phyloP scores from a whole-genome alignment of 2,888 invertebrate species.

The Ochropleura leucogaster region DNA sequence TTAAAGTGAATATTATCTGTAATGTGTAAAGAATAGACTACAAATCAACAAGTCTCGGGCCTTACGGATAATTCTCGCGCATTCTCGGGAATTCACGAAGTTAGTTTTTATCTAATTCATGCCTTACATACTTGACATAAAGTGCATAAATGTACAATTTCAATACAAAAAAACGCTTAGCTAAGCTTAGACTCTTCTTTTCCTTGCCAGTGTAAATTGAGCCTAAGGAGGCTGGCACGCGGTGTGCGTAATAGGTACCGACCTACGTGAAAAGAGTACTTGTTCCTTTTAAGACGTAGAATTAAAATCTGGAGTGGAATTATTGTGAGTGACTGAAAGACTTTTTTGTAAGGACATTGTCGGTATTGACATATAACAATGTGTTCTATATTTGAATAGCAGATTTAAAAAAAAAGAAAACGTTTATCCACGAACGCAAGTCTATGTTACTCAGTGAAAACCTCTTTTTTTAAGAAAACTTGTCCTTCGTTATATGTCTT shows the following conservation, averaged over 20 bases:
- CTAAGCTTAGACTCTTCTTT: too few relatives aligned
- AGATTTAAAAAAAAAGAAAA: neutral
- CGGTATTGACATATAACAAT: slow-evolving; percentile 15
- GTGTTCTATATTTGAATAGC: neutral
- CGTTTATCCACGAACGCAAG: neutral
- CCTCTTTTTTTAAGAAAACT: neutral
- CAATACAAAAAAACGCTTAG: neutral
- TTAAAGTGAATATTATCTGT: too few relatives aligned
- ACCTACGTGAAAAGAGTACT: slow-evolving; percentile 56
- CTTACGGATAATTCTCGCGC: neutral
- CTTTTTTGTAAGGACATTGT: slow-evolving; percentile 18
- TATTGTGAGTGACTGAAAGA: slow-evolving; percentile 7
- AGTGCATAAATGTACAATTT: neutral
- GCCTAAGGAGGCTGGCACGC: slow-evolving; percentile 68
- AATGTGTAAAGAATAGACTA: too few relatives aligned
- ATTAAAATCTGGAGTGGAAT: slow-evolving; percentile 51
- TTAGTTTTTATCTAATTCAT: neutral
- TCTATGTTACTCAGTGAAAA: neutral
- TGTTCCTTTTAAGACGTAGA: slow-evolving; percentile 44
- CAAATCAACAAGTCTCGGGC: too few relatives aligned
- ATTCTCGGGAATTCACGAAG: neutral
- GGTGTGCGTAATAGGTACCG: slow-evolving; percentile 57
- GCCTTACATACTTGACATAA: neutral
- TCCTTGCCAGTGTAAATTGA: neutral
- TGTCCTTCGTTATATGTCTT: neutral